Base-by-base conservation (phyloP, 2,113 vertebrate species). In the Oryzias javanicus region DNA sequence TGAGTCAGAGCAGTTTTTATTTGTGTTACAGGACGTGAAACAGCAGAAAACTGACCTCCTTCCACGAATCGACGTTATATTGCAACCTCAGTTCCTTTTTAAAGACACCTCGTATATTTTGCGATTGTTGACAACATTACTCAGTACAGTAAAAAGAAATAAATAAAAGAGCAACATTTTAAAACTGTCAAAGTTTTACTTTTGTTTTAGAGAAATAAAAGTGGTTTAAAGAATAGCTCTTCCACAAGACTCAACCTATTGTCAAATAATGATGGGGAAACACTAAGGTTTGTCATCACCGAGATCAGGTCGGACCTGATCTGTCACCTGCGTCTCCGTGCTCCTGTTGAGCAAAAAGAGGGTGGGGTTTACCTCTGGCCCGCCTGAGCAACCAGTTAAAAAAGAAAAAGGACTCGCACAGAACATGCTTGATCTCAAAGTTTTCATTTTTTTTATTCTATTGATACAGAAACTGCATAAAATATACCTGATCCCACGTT, bases 271-370 rank as follows among this genome's bases (percentile, higher is more conserved):
- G 64, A 70, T 86, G 78, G 78, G 78, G 87, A 74, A 74, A 90
- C 82, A 70, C 71, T 72, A 60, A 76, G 80, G 86, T 86, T 89
- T 88, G 86, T 90, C 84, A 84, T 85, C 74, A 61, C 55, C 80
- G 86, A 92, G 35, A 35, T 35, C 91, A 89, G 89, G 91, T 89
- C 82, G 76, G 84, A 92, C 91, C 89, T 91, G 91, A 89, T 91
- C 78, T 78, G 91, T 91, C 85, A 80, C 85, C 87, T 89, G 74
- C 89, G 73, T 90, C 81, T 79, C 67, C 86, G 82, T 90, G 88
- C 87, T 89, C 83, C 81, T 68, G 62, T 72, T 41, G 62, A 88
- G 84, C 81, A 70, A 67, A 70, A 67, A 64, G 78, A 88, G 90
- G 91, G 91, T 84, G 87, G 88, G 81, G 91, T 87, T 88, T 79